Evolutionary conservation across 2,888 invertebrate genomes (phyloP), one percentile per base, ranked within the genome.

Genomic region (Perizoma affinitatum): DNA sequence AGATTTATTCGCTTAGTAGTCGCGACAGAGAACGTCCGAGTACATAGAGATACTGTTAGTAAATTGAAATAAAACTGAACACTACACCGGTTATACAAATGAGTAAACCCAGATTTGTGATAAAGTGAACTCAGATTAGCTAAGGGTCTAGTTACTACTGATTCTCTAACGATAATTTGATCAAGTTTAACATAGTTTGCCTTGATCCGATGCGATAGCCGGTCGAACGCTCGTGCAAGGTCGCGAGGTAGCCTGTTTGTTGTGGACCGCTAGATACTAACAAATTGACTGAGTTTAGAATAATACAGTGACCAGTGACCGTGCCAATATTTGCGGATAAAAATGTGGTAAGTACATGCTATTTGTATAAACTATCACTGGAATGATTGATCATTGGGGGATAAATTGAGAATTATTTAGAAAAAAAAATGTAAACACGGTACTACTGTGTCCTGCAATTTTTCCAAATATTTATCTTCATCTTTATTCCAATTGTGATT

Each of bases 161-260:
- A 38, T 7, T 38, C 22, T 22, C 22, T 38, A 62, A 63, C 66
- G 64, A 61, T 47, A 58, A 11, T 42, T 54, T 58, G 58, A 71
- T 63, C 69, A 68, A 47, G 71, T 73, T 63, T 69, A 66, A 68
- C 22, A 22, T 61, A 67, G 69, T 69, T 76, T 64, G 69, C 76
- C 79, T 78, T 75, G 77, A 75, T 78, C 66, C 67, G 46, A 57
- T 57, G 73, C 67, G 72, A 74, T 69, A 74, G 68, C 49, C 58
- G 55, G 51, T 59, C 60, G 55, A 59, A 54, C 63, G 49, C 50
- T 56, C 5, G 40, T 5, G 40, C 70, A 67, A 70, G 68, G 64
- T 60, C 69, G 57, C 44, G 54, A 54, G 54, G 38, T 51, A 64
- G 56, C 54, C 58, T 67, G 68, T 69, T 51, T 67, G 66, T 64